Evolutionary conservation across 2,888 invertebrate species (phyloP), one percentile per base, ranked within the genome.

Genomic region (Isotomurus palustris): DNA sequence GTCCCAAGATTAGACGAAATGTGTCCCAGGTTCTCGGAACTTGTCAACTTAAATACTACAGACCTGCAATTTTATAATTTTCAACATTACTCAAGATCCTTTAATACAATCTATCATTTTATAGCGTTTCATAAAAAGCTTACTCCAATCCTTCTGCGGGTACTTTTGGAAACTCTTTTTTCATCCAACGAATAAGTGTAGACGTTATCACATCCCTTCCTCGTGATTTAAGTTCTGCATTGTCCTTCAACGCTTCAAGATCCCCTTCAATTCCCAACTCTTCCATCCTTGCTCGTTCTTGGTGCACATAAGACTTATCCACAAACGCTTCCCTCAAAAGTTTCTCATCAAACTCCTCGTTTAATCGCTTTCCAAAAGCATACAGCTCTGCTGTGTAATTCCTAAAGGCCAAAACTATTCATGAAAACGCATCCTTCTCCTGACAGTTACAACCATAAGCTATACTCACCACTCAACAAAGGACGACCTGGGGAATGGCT

Each of bases 381-480:
- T 80, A 93, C 2, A 95, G 64, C 77, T 95, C 94, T 0, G 90
- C 83, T 70, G 86, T 83, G 70, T 88, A 84, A 73, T 92, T 94
- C 94, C 94, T 91, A 72, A 87, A 88, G n/a, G 85, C 69, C 25
- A 29, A 28, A 51, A 8, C 6, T 19, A 40, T 17, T 40, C 12
- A 32, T 8, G 12, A 32, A 40, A 17, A 17, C 19, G 8, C n/a
- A 40, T 40, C 6, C 6, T 12, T 12, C n/a, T 12, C 41, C 8
- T 8, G 8, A 41, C n/a, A 12, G 17, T 10, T 12, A 12, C 41
- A 41, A 41, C n/a, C n/a, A 8, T 32, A 41, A 49, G 32, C 25
- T 22, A 29, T 19, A 29, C 52, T 53, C 67, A 73, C 73, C 73
- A 73, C 47, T 73, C 72, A 24, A 65, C 14, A 72, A 80, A 88